phyloP scores from a whole-genome alignment of 2,888 invertebrate species.

The Protonemura montana region DNA sequence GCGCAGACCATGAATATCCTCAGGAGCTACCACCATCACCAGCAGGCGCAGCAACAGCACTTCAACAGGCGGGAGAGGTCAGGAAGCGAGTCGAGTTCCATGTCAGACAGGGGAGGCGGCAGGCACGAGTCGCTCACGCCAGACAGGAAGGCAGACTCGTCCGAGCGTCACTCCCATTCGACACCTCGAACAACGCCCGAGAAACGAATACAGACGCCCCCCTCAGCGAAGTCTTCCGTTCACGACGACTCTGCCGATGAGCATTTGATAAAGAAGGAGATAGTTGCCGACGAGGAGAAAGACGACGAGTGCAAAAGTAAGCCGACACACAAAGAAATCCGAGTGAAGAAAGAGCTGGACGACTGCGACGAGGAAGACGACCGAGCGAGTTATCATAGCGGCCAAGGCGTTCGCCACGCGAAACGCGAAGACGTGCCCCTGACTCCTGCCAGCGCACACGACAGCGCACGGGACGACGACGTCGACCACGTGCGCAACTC shows the following conservation, averaged over 20 bases:
- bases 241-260: conserved; percentile 64
- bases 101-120: conserved; percentile 83
- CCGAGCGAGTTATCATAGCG: conserved; percentile 57
- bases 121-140: conserved; percentile 83
- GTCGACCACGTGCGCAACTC: conserved; percentile 50
- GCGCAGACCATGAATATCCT: conserved; percentile 86
- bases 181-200: conserved; percentile 76
- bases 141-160: conserved; percentile 77
- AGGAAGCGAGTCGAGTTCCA: conserved; percentile 88
- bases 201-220: conserved; percentile 69
- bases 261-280: conserved; percentile 68
- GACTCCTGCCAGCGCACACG: conserved; percentile 47
- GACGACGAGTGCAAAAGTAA: conserved; percentile 61
- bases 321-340: conserved; percentile 59
- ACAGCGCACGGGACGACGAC: conserved; percentile 49
- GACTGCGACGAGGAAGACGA: conserved; percentile 62
- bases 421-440: conserved; percentile 54
- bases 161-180: conserved; percentile 65
- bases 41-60: conserved; percentile 61
- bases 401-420: conserved; percentile 56
- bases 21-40: conserved; percentile 72
- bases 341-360: conserved; percentile 68
- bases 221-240: conserved; percentile 62
- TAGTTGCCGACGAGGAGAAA: conserved; percentile 54
- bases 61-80: conserved; percentile 76